Evolutionary conservation across 2,888 invertebrate genomes (phyloP).

Genomic region (Synanthedon myopaeformis): DNA sequence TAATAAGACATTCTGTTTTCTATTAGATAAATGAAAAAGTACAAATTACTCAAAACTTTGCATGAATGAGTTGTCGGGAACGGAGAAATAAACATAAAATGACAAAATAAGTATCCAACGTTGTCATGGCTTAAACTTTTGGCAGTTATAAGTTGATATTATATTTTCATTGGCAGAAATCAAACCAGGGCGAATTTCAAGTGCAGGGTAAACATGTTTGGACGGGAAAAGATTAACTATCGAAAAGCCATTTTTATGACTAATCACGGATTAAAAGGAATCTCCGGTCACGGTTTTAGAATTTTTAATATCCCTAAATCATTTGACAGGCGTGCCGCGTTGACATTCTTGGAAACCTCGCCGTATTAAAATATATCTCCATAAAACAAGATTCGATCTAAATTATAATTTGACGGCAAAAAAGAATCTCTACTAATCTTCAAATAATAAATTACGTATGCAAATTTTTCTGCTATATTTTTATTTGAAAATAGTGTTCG

Average conservation of each 20-base stretch:
- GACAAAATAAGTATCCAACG: no score
- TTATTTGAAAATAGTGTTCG: slow-evolving; percentile 28
- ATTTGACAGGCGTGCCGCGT: slow-evolving; percentile 22
- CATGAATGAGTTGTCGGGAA: no score
- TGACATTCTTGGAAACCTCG: slow-evolving; percentile 42
- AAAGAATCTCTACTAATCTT: slow-evolving; percentile 38
- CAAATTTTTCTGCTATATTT: slow-evolving; percentile 40
- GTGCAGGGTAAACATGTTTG: background rate
- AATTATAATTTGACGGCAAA: slow-evolving; percentile 50
- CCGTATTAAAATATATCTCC: slow-evolving; percentile 45
- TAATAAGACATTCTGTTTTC: no score
- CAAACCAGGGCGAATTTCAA: no score
- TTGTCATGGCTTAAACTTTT: no score
- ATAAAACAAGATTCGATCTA: slow-evolving; percentile 41
- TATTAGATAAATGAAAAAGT: no score
- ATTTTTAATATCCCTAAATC: slow-evolving; percentile 51
- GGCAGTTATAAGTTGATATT: no score
- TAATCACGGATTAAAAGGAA: slow-evolving; percentile 43
- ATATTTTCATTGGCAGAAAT: no score
- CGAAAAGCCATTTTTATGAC: slow-evolving; percentile 46
- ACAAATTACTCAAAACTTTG: no score
- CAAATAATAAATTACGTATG: slow-evolving; percentile 48
- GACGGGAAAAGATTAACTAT: slow-evolving; percentile 28
- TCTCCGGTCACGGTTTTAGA: slow-evolving; percentile 22
- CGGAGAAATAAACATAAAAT: no score